Conservation (phyloP, 2,113 vertebrate genomes). For the Heterotis niloticus region DNA sequence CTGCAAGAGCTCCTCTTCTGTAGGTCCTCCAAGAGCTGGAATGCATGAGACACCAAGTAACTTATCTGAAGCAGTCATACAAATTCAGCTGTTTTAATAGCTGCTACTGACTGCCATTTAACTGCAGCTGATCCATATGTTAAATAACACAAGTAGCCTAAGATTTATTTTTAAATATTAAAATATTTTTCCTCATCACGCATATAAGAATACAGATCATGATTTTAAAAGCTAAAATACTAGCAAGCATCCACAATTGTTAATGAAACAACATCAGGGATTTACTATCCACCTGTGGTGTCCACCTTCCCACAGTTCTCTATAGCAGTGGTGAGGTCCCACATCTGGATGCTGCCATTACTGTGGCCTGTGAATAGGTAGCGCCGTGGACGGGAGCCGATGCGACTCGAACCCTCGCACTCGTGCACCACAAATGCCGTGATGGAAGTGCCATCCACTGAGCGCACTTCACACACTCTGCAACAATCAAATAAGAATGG, state of each 20-base stretch:
- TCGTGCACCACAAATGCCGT: constrained; percentile 85
- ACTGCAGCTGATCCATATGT: too few relatives aligned
- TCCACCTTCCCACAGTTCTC: constrained; percentile 72
- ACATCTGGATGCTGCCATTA: constrained; percentile 88
- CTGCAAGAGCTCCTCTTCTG: constrained; percentile 78
- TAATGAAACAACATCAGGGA: background rate
- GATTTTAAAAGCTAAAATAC: too few relatives aligned
- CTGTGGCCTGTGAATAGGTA: constrained; percentile 84
- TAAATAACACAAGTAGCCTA: too few relatives aligned
- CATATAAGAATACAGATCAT: too few relatives aligned
- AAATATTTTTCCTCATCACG: too few relatives aligned
- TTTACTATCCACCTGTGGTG: constrained; percentile 53
- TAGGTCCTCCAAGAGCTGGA: constrained; percentile 72
- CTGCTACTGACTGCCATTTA: too few relatives aligned
- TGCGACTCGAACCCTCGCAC: constrained; percentile 83
- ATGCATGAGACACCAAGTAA: too few relatives aligned
- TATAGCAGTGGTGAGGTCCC: constrained; percentile 88
- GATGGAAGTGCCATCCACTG: constrained; percentile 75
- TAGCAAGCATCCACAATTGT: background rate
- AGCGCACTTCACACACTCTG: constrained; percentile 82
- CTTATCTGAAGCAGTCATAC: too few relatives aligned
- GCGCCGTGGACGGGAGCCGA: constrained; percentile 75
- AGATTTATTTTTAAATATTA: too few relatives aligned
- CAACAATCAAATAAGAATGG: background rate
- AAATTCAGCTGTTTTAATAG: too few relatives aligned